These are phyloP conservation scores for Macrotrachela quadricornifera DNA, from an alignment of 1,140 invertebrate species.

Conservation along the genomic window DNA sequence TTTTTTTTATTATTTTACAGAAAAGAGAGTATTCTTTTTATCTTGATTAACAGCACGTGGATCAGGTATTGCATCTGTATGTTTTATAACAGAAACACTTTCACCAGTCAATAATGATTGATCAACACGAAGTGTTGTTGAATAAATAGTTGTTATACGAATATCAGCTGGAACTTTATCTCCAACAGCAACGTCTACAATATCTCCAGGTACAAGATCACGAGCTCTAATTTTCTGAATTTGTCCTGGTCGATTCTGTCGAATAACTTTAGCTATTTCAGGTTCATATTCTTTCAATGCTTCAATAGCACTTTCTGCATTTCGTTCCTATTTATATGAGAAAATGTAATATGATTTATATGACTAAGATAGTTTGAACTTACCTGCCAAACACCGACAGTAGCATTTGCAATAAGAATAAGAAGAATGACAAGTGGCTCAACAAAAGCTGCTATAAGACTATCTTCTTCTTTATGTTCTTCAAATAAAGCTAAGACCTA, in stretches of 20 bases:
- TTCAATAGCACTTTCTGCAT: constrained; percentile 99
- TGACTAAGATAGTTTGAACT: background rate
- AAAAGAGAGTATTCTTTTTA: constrained; percentile 89
- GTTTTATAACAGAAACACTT: constrained; percentile 98
- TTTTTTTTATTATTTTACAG: constrained; percentile 10
- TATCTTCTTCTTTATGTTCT: constrained; percentile 73
- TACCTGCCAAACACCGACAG: constrained; percentile 95
- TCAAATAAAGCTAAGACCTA: constrained; percentile 99
- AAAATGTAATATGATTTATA: background rate
- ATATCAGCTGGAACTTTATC: constrained; percentile 99
- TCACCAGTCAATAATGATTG: constrained; percentile 96
- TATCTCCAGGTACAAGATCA: constrained; percentile 92
- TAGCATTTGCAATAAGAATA: constrained; percentile 96
- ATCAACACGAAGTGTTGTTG: constrained; percentile 93
- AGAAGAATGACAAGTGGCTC: constrained; percentile 99
- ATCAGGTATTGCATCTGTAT: constrained; percentile 86
- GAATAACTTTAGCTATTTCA: constrained; percentile 96
- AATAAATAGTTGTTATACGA: constrained; percentile 80
- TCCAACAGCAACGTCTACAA: constrained; percentile 89
- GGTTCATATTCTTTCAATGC: constrained; percentile 99
- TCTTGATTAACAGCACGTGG: constrained; percentile 89
- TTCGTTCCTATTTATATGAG: constrained; percentile 46
- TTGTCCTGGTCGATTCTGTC: constrained; percentile 65
- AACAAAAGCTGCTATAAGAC: constrained; percentile 84
- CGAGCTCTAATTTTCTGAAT: constrained; percentile 89